A percentile compares a stretch with the other conserved stretches of the same genome.
Evolutionary conservation across 2,888 invertebrate genomes (phyloP).

Genomic region (Aphidius colemani): DNA sequence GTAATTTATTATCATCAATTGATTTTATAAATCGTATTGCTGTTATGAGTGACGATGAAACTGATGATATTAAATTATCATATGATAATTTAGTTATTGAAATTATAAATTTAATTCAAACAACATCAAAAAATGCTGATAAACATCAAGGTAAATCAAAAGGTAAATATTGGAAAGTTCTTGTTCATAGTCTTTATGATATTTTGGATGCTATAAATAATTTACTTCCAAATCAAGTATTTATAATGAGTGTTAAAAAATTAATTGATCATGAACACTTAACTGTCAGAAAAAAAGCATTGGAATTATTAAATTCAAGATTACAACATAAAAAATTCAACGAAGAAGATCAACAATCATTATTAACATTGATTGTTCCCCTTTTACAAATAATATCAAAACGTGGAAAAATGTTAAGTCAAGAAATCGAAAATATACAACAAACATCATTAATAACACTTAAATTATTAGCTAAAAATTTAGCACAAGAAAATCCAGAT

Average conservation of each 20-base stretch:
- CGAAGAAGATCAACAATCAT: constrained; percentile 58
- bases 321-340: constrained; percentile 73
- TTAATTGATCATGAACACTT: constrained; percentile 73
- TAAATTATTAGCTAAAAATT: constrained; percentile 77
- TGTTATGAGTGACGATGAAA: constrained; percentile 61
- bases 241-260: constrained; percentile 77
- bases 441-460: constrained; percentile 83
- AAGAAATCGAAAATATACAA: constrained; percentile 72
- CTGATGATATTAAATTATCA: constrained; percentile 64
- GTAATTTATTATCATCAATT: constrained; percentile 70
- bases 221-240: constrained; percentile 77
- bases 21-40: constrained; percentile 73
- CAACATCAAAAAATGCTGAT: constrained; percentile 68
- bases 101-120: constrained; percentile 71
- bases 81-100: constrained; percentile 75
- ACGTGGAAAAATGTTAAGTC: constrained; percentile 59
- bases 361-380: constrained; percentile 68
- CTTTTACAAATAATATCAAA: constrained; percentile 67
- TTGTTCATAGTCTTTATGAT: constrained; percentile 79
- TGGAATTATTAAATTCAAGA: constrained; percentile 85
- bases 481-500: constrained; percentile 71
- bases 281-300: constrained; percentile 76
- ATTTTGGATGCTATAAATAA: constrained; percentile 74
- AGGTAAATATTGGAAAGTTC: constrained; percentile 80
- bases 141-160: constrained; percentile 65